Percentiles rank a stretch among this genome's conserved stretches.
Conservation (phyloP, 2,888 invertebrate genomes). For the Tricholauxania praeusta region DNA sequence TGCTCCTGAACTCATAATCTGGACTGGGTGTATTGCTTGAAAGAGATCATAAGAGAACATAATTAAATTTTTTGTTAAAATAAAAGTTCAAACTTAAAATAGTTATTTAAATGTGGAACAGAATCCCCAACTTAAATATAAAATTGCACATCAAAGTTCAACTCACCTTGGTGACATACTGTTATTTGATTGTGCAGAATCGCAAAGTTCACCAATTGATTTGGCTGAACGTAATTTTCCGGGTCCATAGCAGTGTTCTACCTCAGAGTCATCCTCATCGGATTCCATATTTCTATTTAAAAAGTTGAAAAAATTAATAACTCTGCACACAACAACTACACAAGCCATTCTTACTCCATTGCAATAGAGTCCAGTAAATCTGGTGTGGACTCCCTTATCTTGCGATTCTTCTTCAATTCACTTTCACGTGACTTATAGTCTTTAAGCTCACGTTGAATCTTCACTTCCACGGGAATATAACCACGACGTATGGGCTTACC, state of each 20-base stretch:
- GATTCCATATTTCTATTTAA: slow-evolving; percentile 62
- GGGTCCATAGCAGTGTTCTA: slow-evolving; percentile 73
- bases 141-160: background rate
- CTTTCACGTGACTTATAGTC: slow-evolving; percentile 87
- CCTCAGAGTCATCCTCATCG: slow-evolving; percentile 74
- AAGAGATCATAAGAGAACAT: background rate
- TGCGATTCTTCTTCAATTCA: slow-evolving; percentile 79
- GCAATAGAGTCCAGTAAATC: slow-evolving; percentile 74
- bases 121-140: no score
- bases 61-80: no score
- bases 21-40: slow-evolving; percentile 59
- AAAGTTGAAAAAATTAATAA: slow-evolving; percentile 20
- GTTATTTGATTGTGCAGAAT: slow-evolving; percentile 67
- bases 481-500: slow-evolving; percentile 80
- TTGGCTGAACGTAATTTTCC: slow-evolving; percentile 75
- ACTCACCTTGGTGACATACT: slow-evolving; percentile 55
- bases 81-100: no score
- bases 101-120: no score
- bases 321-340: background rate
- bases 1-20: slow-evolving; percentile 49
- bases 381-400: slow-evolving; percentile 74
- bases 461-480: slow-evolving; percentile 87
- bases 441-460: slow-evolving; percentile 86
- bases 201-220: slow-evolving; percentile 77
- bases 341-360: slow-evolving; percentile 67